Percentiles rank a stretch among this genome's conserved stretches.
These are phyloP conservation scores for Bhutanitis thaidina DNA, from an alignment of 2,888 invertebrate genomes.

Conservation along the genomic window DNA sequence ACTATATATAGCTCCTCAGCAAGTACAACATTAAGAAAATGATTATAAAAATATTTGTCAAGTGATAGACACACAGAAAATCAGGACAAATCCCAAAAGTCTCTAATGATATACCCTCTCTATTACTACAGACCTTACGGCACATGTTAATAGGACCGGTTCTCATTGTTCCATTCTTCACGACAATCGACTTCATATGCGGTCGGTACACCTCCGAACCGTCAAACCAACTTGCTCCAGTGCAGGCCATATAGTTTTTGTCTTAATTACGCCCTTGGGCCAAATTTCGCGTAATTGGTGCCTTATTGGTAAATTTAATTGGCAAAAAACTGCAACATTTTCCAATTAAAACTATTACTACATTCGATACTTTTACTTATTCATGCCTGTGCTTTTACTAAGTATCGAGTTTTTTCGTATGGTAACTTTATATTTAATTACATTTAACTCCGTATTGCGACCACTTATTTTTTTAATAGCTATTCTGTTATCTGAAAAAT, in stretches of 20 bases:
- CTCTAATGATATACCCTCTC: not conserved
- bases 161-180: conserved; percentile 19
- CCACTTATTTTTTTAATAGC: no score
- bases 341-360: conserved; percentile 9
- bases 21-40: no score
- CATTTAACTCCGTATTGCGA: no score
- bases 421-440: not conserved
- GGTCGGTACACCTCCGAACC: not conserved
- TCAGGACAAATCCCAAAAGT: not conserved
- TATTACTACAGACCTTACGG: conserved; percentile 9
- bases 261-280: conserved; percentile 17
- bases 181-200: conserved; percentile 15
- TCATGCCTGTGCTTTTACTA: no score
- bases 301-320: conserved; percentile 19
- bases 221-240: conserved; percentile 3
- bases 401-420: not conserved
- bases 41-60: no score
- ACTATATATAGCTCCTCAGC: no score
- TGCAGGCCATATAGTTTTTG: conserved; percentile 5
- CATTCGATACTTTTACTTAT: not conserved
- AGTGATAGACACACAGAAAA: no score
- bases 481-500: no score
- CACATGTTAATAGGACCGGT: conserved; percentile 19
- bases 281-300: conserved; percentile 17
- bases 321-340: conserved; percentile 5